phyloP scores from a whole-genome alignment of 2,113 vertebrate genomes.

The Lontra canadensis region DNA sequence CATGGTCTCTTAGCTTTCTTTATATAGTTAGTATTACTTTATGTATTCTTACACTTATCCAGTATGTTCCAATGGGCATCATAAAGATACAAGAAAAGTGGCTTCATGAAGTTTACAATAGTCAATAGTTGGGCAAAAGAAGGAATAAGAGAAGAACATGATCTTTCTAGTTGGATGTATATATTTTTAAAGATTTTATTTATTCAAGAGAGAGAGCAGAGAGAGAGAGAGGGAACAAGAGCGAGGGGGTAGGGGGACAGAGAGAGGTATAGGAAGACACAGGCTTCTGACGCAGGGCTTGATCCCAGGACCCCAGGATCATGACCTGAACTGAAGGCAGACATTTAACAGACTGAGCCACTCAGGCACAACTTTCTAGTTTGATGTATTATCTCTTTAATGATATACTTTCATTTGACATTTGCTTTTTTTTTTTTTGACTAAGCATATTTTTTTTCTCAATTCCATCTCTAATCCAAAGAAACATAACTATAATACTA shows the following conservation, averaged over 20 bases:
- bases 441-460: neutral
- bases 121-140: neutral
- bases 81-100: neutral
- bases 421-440: neutral
- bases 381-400: neutral
- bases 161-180: neutral
- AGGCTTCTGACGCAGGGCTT: neutral
- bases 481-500: neutral
- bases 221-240: neutral
- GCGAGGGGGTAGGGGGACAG: too few species aligned
- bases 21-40: neutral
- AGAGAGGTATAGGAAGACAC: too few species aligned
- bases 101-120: neutral
- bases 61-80: neutral
- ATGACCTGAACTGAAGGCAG: neutral
- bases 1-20: neutral
- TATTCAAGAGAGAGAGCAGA: neutral
- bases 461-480: neutral
- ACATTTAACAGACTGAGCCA: neutral
- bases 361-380: neutral
- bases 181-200: neutral
- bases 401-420: neutral
- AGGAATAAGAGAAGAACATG: neutral
- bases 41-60: neutral
- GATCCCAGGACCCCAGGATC: neutral